Evolutionary conservation across 37 sponge, comb jelly and placozoan species (phyloP), one percentile per base, ranked within the genome.

Genomic region (Ianthella basta): DNA sequence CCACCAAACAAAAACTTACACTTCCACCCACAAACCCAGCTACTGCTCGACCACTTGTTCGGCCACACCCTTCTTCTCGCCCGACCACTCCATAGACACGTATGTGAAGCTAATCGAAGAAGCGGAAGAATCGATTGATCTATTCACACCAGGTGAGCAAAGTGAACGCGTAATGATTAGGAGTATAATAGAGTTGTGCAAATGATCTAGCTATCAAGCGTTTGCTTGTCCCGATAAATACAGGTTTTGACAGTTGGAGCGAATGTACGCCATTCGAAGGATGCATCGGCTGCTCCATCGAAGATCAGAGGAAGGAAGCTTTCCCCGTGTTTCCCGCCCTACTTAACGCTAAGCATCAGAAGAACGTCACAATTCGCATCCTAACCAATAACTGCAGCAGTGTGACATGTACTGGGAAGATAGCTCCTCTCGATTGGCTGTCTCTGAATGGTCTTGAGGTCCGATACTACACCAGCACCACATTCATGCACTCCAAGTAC

Each of bases 31-130:
- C 82, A 29, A 87, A 35, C 86, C 91, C 25, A 32, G 27, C 36
- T 25, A 80, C 2, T 95, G 96, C 81, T 44, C 29, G 3, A 21
- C 57, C 36, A 25, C 25, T 54, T 87, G 87, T 86, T 87, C 91
- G 2, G 92, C 81, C n/a, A 91, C 95, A 0, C 96, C 96, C 0
- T 95, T 86, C 90, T 95, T 95, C 88, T 95, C 96, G 20, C 96
- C 96, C 14, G 96, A 95, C 85, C 82, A 81, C 74, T 92, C 93
- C 12, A 64, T 95, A 10, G 70, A 89, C 0, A 83, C 87, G 37
- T 95, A 95, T 80, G 56, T 95, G 23, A 53, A 63, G 18, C 86
- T 95, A 35, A 95, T 95, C 61, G 59, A 90, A 37, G 82, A 79
- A 19, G 96, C 96, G 29, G 39, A 80, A 55, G 79, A 84, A 34